Evolutionary conservation across 2,797 vertebrate genomes (phyloP).

Genomic region (Tarsius wallacei): DNA sequence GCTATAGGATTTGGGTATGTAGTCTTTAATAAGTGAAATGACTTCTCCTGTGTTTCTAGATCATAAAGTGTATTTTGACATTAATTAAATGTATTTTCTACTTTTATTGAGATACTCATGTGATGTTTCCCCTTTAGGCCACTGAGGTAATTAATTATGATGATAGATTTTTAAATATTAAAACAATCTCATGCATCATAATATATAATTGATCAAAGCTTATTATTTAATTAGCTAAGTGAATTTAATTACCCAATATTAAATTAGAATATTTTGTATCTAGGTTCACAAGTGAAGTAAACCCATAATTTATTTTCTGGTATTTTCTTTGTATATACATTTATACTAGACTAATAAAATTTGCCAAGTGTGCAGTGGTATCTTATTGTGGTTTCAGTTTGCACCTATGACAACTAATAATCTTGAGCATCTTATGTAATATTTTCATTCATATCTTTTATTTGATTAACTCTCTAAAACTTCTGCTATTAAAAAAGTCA

Average conservation of each 20-base stretch:
- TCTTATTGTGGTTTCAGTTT: neutral
- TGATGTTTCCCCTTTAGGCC: neutral
- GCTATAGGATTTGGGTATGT: neutral
- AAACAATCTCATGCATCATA: neutral
- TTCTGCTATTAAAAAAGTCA: neutral
- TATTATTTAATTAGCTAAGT: constrained; percentile 11
- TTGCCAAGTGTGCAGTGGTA: neutral
- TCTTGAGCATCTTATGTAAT: neutral
- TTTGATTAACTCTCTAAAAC: neutral
- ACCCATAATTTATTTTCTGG: neutral
- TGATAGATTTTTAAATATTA: neutral
- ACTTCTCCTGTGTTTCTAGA: neutral
- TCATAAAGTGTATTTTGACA: neutral
- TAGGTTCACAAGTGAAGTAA: neutral
- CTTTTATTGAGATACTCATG: neutral
- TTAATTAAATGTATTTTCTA: neutral
- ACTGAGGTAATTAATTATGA: neutral
- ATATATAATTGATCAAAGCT: neutral
- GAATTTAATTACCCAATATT: constrained; percentile 20
- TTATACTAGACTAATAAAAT: neutral
- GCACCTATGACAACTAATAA: neutral
- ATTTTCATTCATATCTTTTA: neutral
- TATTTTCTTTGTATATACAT: neutral
- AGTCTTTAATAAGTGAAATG: neutral
- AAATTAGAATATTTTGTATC: neutral